phyloP scores from a whole-genome alignment of 2,797 vertebrate species.

The Catostomus latipinnis region DNA sequence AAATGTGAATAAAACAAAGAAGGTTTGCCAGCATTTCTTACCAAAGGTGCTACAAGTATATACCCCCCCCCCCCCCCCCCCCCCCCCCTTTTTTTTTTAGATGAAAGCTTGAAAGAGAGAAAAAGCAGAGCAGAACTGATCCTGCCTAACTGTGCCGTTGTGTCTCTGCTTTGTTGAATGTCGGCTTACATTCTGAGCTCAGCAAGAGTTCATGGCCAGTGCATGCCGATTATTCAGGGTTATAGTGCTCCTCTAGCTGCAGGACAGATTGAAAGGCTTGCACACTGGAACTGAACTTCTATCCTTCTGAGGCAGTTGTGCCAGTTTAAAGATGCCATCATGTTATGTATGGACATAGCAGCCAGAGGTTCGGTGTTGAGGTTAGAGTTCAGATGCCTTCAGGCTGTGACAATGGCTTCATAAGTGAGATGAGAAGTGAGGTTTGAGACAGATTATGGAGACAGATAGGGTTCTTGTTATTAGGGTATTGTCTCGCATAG shows the following conservation, averaged over 20 bases:
- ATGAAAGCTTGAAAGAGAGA: constrained; percentile 42
- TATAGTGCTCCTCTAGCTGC: constrained; percentile 40
- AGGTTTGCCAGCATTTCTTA: not conserved
- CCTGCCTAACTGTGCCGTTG: constrained; percentile 39
- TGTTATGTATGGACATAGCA: constrained; percentile 1
- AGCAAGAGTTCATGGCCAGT: constrained; percentile 50
- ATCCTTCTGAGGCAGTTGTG: constrained; percentile 17
- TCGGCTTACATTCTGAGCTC: constrained; percentile 39
- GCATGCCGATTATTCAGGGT: constrained; percentile 49
- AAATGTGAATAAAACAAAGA: constrained; percentile 29
- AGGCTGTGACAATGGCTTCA: constrained; percentile 20
- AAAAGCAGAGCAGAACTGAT: constrained; percentile 56
- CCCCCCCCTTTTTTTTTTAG: not conserved
- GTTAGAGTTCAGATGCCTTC: constrained; percentile 28
- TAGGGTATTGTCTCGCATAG: too few species aligned
- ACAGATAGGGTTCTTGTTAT: too few species aligned
- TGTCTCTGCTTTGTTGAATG: constrained; percentile 52
- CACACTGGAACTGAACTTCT: constrained; percentile 8
- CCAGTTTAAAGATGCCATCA: constrained; percentile 19
- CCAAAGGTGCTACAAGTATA: not conserved
- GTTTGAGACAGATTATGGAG: too few species aligned
- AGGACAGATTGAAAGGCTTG: constrained; percentile 4
- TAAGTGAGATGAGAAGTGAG: constrained; percentile 8
- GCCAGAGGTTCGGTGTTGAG: constrained; percentile 8
- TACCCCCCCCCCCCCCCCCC: too few species aligned